Evolutionary conservation across 1,140 invertebrate genomes (phyloP).

Genomic region (Anthonomus grandis): DNA sequence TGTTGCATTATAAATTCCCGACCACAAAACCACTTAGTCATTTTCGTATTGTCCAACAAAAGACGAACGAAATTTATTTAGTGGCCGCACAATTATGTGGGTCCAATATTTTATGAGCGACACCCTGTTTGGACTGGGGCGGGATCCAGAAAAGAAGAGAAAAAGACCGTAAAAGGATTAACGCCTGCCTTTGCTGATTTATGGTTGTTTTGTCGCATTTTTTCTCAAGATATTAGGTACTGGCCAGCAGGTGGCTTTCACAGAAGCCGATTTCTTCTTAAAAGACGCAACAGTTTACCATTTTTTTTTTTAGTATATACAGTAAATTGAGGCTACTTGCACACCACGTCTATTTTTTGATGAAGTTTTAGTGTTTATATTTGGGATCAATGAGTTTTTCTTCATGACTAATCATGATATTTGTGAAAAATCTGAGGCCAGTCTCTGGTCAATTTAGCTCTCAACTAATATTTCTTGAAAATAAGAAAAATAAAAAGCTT

Average conservation of each 20-base stretch:
- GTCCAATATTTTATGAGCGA: conserved; percentile 3
- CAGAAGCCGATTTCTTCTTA: too few species aligned
- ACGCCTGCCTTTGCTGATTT: conserved; percentile 1
- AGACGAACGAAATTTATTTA: conserved; percentile 9
- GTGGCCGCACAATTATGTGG: conserved; percentile 3
- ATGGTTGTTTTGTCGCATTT: conserved; percentile 3
- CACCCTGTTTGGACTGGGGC: conserved; percentile 1
- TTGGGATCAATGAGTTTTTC: too few species aligned
- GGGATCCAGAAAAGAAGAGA: conserved; percentile 2
- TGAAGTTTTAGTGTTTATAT: too few species aligned
- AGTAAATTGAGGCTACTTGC: too few species aligned
- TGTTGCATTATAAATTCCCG: conserved; percentile 3
- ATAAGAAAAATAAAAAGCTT: too few species aligned
- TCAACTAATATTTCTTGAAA: too few species aligned
- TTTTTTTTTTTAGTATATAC: too few species aligned
- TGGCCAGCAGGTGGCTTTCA: conserved; percentile 3
- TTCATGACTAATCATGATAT: too few species aligned
- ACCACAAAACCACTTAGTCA: conserved; percentile 12
- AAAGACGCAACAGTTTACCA: too few species aligned
- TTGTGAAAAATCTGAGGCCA: too few species aligned
- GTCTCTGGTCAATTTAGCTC: too few species aligned
- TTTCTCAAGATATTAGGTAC: not conserved
- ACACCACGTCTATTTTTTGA: too few species aligned
- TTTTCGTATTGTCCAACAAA: conserved; percentile 12
- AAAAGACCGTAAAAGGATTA: conserved; percentile 2